These are phyloP conservation scores for Meteorus sp. DNA, from an alignment of 1,140 invertebrate genomes.

Conservation along the genomic window DNA sequence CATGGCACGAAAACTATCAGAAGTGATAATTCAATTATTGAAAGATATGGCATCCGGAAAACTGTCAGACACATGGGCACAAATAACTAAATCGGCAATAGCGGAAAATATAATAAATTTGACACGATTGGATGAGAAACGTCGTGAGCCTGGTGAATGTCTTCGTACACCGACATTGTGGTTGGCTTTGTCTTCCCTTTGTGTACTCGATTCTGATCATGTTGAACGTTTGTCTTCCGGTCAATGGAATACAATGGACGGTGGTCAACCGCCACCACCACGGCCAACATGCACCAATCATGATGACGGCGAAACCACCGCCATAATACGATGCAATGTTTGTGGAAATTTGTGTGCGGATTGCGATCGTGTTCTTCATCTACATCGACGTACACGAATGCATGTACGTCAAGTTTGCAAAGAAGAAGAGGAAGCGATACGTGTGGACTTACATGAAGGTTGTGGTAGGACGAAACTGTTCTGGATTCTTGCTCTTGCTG, in stretches of 20 bases:
- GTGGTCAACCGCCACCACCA: constrained; percentile 65
- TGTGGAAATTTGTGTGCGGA: constrained; percentile 94
- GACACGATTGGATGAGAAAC: constrained; percentile 76
- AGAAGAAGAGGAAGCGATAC: constrained; percentile 91
- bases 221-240: constrained; percentile 78
- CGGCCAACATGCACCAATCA: constrained; percentile 91
- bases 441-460: constrained; percentile 94
- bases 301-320: constrained; percentile 92
- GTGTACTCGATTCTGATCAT: constrained; percentile 89
- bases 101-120: constrained; percentile 87
- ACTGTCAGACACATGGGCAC: constrained; percentile 83
- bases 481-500: constrained; percentile 90
- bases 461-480: constrained; percentile 94
- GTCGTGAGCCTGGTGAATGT: constrained; percentile 74
- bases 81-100: constrained; percentile 86
- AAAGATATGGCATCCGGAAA: constrained; percentile 90
- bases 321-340: constrained; percentile 87
- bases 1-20: constrained; percentile 80
- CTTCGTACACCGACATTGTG: constrained; percentile 83
- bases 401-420: constrained; percentile 93
- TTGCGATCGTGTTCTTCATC: constrained; percentile 92
- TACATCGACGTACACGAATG: constrained; percentile 82
- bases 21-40: constrained; percentile 84
- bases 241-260: constrained; percentile 68
- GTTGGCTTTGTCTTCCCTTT: constrained; percentile 90